A percentile compares a stretch with the other conserved stretches of the same genome.
These are phyloP conservation scores for Apus apus DNA, from an alignment of 2,113 vertebrate genomes.

Conservation along the genomic window DNA sequence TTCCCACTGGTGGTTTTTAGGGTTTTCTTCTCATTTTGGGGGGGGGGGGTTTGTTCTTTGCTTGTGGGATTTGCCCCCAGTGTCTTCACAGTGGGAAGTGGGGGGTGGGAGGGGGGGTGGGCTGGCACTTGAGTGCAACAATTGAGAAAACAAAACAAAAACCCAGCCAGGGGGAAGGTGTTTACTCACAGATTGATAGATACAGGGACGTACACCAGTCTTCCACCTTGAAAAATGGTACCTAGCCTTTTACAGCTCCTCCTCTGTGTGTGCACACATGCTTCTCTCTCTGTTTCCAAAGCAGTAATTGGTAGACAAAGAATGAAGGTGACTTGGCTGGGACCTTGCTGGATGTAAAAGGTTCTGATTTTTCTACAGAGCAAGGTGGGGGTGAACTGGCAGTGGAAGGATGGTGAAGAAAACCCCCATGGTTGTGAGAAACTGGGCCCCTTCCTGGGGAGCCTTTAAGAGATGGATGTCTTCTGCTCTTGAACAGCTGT, in stretches of 20 bases:
- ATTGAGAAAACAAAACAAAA: not conserved
- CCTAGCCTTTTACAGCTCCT: constrained; percentile 33
- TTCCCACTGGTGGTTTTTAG: not conserved
- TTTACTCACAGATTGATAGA: constrained; percentile 3
- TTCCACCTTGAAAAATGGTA: constrained; percentile 55
- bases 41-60: constrained; percentile 36
- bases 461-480: not conserved
- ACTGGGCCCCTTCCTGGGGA: not conserved
- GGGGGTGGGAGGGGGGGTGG: not conserved
- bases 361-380: not conserved
- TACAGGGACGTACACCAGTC: constrained; percentile 56
- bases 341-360: not conserved
- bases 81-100: not conserved
- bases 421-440: not conserved
- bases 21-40: not conserved
- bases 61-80: constrained; percentile 18
- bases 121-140: not conserved
- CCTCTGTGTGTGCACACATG: not conserved
- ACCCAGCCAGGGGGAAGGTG: constrained; percentile 32
- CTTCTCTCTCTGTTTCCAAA: not conserved
- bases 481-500: not conserved
- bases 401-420: not conserved
- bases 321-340: not conserved
- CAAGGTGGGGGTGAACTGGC: not conserved
- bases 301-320: not conserved